Evolutionary conservation across 2,113 vertebrate genomes (phyloP).

Genomic region (Triplophysa dalaica): DNA sequence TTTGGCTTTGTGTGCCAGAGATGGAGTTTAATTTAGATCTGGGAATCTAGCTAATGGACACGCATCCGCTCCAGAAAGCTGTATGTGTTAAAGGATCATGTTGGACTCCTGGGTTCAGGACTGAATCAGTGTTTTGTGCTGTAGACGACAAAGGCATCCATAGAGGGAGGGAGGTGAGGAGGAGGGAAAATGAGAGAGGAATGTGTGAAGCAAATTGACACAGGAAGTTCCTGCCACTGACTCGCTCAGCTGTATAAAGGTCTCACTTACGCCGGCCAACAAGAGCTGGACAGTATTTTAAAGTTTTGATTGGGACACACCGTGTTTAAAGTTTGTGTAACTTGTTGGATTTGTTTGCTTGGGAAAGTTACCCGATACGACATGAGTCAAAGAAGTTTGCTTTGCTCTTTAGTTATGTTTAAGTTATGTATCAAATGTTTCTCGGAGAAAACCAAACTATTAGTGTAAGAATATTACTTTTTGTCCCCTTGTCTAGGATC

Average conservation of each 20-base stretch:
- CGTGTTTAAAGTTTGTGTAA: not conserved
- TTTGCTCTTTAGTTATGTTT: not conserved
- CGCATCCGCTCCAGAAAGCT: conserved; percentile 35
- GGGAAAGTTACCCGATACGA: conserved; percentile 14
- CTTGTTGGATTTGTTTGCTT: conserved; percentile 8
- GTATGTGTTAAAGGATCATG: conserved; percentile 65
- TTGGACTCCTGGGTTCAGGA: conserved; percentile 59
- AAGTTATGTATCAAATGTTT: too few species aligned
- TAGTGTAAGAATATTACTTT: too few species aligned
- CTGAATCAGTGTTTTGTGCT: conserved; percentile 77
- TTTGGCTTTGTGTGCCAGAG: conserved; percentile 32
- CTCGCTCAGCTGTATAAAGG: conserved; percentile 63
- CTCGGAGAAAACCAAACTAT: not conserved
- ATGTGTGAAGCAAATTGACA: conserved; percentile 74
- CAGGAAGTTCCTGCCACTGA: conserved; percentile 71
- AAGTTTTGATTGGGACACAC: conserved; percentile 8
- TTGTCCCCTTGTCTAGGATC: too few species aligned
- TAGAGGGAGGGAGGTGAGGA: conserved; percentile 60
- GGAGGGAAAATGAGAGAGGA: conserved; percentile 64
- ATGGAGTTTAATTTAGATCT: conserved; percentile 53
- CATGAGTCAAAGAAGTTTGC: not conserved
- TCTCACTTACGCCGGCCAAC: conserved; percentile 39
- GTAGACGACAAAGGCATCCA: conserved; percentile 73
- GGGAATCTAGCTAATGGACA: conserved; percentile 34
- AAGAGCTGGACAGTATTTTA: conserved; percentile 10